Conservation (phyloP, 1,140 invertebrate genomes). For the Sitophilus oryzae region DNA sequence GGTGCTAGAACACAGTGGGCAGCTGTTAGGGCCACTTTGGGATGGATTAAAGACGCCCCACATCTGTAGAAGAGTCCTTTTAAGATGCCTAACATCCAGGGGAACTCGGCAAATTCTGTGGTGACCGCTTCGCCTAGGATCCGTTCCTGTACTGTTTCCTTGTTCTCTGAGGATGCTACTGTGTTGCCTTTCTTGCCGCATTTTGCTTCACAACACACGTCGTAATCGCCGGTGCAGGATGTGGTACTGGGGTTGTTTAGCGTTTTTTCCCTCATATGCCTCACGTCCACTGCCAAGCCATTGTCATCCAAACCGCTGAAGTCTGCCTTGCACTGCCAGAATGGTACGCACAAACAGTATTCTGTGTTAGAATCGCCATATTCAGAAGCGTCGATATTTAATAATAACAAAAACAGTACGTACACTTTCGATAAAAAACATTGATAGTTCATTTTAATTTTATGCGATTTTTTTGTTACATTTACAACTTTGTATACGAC, state of each 20-base stretch:
- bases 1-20: conserved; percentile 35
- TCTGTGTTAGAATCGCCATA: conserved; percentile 2
- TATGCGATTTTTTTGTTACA: too few relatives aligned
- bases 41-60: conserved; percentile 41
- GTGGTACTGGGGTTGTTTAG: not conserved
- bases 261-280: not conserved
- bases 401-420: not conserved
- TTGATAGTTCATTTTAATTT: too few relatives aligned
- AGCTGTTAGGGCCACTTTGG: conserved; percentile 39
- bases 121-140: conserved; percentile 20
- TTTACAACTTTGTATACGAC: too few relatives aligned
- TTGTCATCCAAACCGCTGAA: conserved; percentile 31
- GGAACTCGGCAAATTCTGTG: conserved; percentile 38
- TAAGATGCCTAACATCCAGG: conserved; percentile 39
- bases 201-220: conserved; percentile 39
- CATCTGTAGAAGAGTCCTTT: conserved; percentile 31
- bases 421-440: conserved; percentile 3
- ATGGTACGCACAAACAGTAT: conserved; percentile 39
- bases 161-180: not conserved
- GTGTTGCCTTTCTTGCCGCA: conserved; percentile 29
- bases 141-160: conserved; percentile 1
- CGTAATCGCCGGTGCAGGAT: conserved; percentile 30
- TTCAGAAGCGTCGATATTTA: not conserved
- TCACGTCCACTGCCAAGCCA: conserved; percentile 5
- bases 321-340: conserved; percentile 38